Base-by-base conservation (phyloP, 2,113 vertebrate genomes). In the Lagopus muta region DNA sequence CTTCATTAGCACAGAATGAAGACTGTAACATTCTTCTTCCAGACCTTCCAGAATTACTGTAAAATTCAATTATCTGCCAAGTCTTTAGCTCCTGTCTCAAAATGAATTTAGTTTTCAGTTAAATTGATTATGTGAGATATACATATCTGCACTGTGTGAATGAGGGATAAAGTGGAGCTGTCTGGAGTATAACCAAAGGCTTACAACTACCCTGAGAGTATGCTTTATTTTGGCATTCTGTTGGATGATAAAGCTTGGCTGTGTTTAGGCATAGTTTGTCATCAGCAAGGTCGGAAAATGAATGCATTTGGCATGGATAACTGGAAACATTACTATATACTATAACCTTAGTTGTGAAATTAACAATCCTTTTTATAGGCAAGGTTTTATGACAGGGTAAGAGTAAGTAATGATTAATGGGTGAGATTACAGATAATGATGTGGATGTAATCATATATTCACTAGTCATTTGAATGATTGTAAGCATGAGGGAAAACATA, bases 311-410 rank as follows among this genome's bases (percentile, higher is more conserved):
- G 15, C 47, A 66, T 15, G 10, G 27, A 24, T 27, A 82, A 47
- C 28, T 30, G 36, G 30, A 92, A 69, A 42, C 6, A 0, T 72
- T 60, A 24, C 13, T 21, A 18, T 11, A 32, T 55, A 60, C 42
- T 1, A 6, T 25, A 32, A 22, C 10, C 14, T 57, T 30, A 11
- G 15, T 14, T 86, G 30, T 54, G 32, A 62, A 73, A 60, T 65
- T 18, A 61, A 48, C 20, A 52, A 28, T 16, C 18, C 57, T 54
- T 30, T 55, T 20, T 45, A 62, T 42, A 42, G 61, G 32, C 2
- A 2, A 3, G 0, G 0, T 2, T 40, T 30, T 78, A 74, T 70
- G 9, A 4, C 45, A 40, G 22, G 14, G 3, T 54, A 40, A 28
- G 27, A 43, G 4, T 36, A 65, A 61, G 25, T n/a, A 83, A 65